These are phyloP conservation scores for Hymenochirus boettgeri DNA, from an alignment of 2,113 vertebrate species.

Conservation along the genomic window DNA sequence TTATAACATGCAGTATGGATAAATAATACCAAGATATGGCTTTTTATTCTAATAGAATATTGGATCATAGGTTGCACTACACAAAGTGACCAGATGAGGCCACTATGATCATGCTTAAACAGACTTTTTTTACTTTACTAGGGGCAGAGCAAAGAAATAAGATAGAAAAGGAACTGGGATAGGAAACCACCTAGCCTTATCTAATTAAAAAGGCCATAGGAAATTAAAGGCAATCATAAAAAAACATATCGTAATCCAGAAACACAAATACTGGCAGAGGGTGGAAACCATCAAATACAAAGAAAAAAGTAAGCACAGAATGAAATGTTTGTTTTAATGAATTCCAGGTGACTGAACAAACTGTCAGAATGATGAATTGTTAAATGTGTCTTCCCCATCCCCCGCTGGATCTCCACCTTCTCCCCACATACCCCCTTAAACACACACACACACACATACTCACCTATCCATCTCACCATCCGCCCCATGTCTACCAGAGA, in stretches of 20 bases:
- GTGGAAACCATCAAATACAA: constrained; percentile 11
- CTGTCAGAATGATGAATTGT: constrained; percentile 67
- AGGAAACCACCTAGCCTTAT: background rate
- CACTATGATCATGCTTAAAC: constrained; percentile 12
- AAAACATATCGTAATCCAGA: constrained; percentile 10
- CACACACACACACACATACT: constrained; percentile 9
- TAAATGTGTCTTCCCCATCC: constrained; percentile 50
- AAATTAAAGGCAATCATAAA: constrained; percentile 15
- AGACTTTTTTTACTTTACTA: background rate
- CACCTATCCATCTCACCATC: background rate
- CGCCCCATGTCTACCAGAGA: background rate
- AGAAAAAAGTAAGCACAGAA: constrained; percentile 42
- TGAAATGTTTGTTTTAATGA: constrained; percentile 64
- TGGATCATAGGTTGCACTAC: no score
- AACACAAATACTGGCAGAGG: constrained; percentile 14
- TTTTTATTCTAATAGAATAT: no score
- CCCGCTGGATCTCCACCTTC: constrained; percentile 1
- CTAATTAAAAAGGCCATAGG: constrained; percentile 18
- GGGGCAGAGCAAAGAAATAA: background rate
- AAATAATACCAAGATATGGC: no score
- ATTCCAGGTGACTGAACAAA: constrained; percentile 59
- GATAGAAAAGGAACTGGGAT: background rate
- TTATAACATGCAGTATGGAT: no score
- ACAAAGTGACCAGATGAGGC: background rate
- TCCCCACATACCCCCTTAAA: background rate